Percentiles rank a stretch among this genome's conserved stretches.
These are phyloP conservation scores for Gymnoscopelus braueri DNA, from an alignment of 2,797 vertebrate species.

Conservation along the genomic window DNA sequence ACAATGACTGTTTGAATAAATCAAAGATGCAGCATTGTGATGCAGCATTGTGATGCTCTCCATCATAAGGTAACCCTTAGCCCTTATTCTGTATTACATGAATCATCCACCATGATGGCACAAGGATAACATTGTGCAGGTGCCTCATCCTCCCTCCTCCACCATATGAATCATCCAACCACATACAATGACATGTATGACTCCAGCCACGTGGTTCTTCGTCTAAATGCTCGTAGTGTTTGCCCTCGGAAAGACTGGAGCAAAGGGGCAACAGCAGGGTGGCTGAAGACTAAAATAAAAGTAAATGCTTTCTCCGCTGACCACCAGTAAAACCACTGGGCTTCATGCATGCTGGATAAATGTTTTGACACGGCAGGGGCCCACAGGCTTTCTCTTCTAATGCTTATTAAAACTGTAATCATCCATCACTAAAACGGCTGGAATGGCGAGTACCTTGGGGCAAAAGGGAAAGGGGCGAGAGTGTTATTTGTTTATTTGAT, in stretches of 20 bases:
- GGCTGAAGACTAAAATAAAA: slow-evolving; percentile 72
- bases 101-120: slow-evolving; percentile 28
- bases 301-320: slow-evolving; percentile 61
- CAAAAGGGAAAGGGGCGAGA: slow-evolving; percentile 44
- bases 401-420: slow-evolving; percentile 70
- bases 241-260: slow-evolving; percentile 52
- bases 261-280: slow-evolving; percentile 23
- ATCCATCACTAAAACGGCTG: slow-evolving; percentile 64
- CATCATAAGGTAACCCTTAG: background rate
- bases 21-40: background rate
- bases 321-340: slow-evolving; percentile 47
- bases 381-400: slow-evolving; percentile 58
- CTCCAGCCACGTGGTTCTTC: slow-evolving; percentile 42
- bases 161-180: slow-evolving; percentile 46
- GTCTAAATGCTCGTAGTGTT: slow-evolving; percentile 74
- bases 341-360: slow-evolving; percentile 72
- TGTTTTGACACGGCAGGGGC: slow-evolving; percentile 70
- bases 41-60: background rate
- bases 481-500: slow-evolving; percentile 75
- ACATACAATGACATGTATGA: slow-evolving; percentile 35
- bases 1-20: too few species aligned
- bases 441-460: slow-evolving; percentile 56
- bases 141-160: slow-evolving; percentile 49
- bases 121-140: slow-evolving; percentile 61
- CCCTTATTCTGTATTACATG: slow-evolving; percentile 10